Percentiles rank a stretch among this genome's conserved stretches.
phyloP scores from a whole-genome alignment of 2,113 vertebrate species.

The Eulacestoma nigropectus region DNA sequence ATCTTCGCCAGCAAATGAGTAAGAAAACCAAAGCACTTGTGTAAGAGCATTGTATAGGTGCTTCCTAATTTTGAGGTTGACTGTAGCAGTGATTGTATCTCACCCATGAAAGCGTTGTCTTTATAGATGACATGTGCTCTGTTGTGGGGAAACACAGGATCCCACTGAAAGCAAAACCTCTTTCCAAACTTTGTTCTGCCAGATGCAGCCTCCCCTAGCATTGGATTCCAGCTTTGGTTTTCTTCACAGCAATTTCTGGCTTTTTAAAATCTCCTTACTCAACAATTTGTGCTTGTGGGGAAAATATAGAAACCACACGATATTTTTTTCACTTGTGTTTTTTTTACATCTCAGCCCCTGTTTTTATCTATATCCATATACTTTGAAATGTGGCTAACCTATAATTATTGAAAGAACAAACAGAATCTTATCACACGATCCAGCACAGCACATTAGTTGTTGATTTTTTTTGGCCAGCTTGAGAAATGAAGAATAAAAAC shows the following conservation, averaged over 20 bases:
- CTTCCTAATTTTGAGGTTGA: constrained; percentile 23
- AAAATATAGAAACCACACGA: constrained; percentile 57
- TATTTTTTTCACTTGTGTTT: constrained; percentile 31
- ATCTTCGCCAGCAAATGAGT: neutral
- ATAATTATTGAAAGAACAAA: constrained; percentile 54
- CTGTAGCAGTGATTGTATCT: constrained; percentile 7
- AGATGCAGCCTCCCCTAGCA: constrained; percentile 15
- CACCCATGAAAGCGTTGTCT: neutral
- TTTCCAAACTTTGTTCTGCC: constrained; percentile 50
- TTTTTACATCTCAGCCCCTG: constrained; percentile 48
- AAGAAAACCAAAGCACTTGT: neutral
- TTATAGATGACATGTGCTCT: neutral
- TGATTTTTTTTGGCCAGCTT: neutral
- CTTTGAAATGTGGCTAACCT: constrained; percentile 36
- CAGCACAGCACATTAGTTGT: neutral
- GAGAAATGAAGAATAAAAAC: neutral
- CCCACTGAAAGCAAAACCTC: neutral
- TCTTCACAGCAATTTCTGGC: constrained; percentile 68
- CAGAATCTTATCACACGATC: neutral
- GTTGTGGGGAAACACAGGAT: constrained; percentile 8
- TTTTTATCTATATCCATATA: constrained; percentile 60
- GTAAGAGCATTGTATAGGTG: neutral
- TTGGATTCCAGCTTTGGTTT: constrained; percentile 47
- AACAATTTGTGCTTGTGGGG: constrained; percentile 65
- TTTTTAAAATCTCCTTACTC: constrained; percentile 75